These are phyloP conservation scores for Abrostola triplasia DNA, from an alignment of 2,888 invertebrate species.

Conservation along the genomic window DNA sequence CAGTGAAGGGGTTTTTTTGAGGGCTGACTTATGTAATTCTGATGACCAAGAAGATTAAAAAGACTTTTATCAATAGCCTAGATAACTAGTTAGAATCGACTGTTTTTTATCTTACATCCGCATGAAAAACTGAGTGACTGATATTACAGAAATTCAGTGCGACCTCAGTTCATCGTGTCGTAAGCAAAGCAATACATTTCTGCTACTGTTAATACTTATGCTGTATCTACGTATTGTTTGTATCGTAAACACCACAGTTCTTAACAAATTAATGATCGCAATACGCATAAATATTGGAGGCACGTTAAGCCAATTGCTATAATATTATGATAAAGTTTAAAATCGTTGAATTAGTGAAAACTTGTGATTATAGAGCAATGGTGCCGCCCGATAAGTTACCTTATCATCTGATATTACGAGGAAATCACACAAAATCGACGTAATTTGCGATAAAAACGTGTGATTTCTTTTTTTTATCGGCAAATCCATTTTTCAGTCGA, in stretches of 20 bases:
- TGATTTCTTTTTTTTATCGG: conserved; percentile 81
- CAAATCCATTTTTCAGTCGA: conserved; percentile 85
- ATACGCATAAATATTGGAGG: conserved; percentile 9
- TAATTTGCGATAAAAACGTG: conserved; percentile 83
- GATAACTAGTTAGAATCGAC: too few relatives aligned
- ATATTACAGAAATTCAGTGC: too few relatives aligned
- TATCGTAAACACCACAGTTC: neutral
- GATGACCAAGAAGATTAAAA: too few relatives aligned
- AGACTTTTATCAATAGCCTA: too few relatives aligned
- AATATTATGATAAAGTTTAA: conserved; percentile 52
- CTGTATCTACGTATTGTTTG: neutral
- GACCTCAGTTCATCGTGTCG: too few relatives aligned
- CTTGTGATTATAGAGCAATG: conserved; percentile 60
- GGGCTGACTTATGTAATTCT: too few relatives aligned
- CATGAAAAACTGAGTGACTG: too few relatives aligned
- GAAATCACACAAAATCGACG: conserved; percentile 78
- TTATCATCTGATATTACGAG: conserved; percentile 75
- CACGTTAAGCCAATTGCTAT: conserved; percentile 43
- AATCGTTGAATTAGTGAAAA: conserved; percentile 60
- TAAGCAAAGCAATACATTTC: too few relatives aligned
- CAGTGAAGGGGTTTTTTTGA: too few relatives aligned
- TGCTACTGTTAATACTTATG: too few relatives aligned
- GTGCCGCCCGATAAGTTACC: conserved; percentile 66
- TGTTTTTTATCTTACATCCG: too few relatives aligned
- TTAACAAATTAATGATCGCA: neutral